Percentiles rank a stretch among this genome's conserved stretches.
Conservation (phyloP, 1,140 invertebrate species). For the Globodera rostochiensis region DNA sequence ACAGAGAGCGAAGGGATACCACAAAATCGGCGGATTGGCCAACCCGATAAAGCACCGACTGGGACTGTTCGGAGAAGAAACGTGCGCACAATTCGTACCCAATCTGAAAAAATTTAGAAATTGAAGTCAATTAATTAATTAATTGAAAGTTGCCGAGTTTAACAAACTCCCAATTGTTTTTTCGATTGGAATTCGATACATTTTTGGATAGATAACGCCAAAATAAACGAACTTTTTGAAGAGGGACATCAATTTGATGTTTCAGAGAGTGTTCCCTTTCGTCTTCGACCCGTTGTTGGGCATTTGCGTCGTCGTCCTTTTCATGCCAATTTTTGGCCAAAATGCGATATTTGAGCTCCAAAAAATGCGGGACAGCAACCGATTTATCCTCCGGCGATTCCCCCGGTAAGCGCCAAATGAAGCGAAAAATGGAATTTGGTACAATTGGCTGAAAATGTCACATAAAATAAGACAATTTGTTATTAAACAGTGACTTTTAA, state of each 20-base stretch:
- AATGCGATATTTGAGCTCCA: constrained; percentile 37
- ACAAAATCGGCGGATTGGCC: constrained; percentile 56
- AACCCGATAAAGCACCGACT: constrained; percentile 56
- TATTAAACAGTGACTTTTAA: constrained; percentile 36
- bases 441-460: constrained; percentile 42
- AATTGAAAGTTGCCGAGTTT: no score
- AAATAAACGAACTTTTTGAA: constrained; percentile 32
- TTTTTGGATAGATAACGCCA: neutral
- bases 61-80: constrained; percentile 57
- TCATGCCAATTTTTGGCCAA: neutral
- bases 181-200: neutral
- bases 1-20: constrained; percentile 57
- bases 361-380: constrained; percentile 37
- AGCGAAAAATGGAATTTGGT: constrained; percentile 46
- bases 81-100: constrained; percentile 61
- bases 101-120: constrained; percentile 29
- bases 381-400: constrained; percentile 17
- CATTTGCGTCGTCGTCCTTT: neutral
- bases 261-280: constrained; percentile 39
- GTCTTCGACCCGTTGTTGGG: neutral
- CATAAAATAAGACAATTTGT: constrained; percentile 11
- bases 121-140: neutral
- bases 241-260: constrained; percentile 35
- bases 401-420: constrained; percentile 46
- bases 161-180: constrained; percentile 10